A percentile compares a stretch with the other conserved stretches of the same genome.
These are phyloP conservation scores for Orestias chungarensis DNA, from an alignment of 2,797 vertebrate species.

Conservation along the genomic window DNA sequence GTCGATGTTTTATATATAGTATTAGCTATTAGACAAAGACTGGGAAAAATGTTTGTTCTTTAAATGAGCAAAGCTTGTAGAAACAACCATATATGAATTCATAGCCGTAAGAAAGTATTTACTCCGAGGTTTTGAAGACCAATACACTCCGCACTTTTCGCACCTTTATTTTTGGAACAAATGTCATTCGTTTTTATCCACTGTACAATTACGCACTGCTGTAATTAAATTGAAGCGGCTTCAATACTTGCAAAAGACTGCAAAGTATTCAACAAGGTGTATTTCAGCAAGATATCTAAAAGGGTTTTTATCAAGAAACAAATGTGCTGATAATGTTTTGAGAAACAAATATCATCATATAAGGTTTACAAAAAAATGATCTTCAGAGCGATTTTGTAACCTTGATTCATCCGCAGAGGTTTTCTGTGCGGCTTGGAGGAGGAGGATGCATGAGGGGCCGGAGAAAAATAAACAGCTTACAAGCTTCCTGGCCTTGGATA, in stretches of 20 bases:
- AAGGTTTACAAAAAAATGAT: neutral
- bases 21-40: no score
- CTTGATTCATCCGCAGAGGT: slow-evolving; percentile 14
- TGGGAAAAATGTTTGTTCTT: no score
- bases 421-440: slow-evolving; percentile 15
- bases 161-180: neutral
- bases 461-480: slow-evolving; percentile 29
- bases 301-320: neutral
- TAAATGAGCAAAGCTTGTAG: no score
- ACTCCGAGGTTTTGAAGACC: neutral
- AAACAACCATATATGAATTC: no score
- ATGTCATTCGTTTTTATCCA: neutral
- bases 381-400: slow-evolving; percentile 14
- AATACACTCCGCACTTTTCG: neutral
- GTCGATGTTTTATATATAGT: no score
- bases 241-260: neutral
- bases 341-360: neutral
- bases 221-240: neutral
- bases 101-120: neutral
- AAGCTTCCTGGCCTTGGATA: slow-evolving; percentile 9
- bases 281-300: neutral
- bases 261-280: neutral
- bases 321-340: neutral
- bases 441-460: neutral
- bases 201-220: neutral